phyloP scores from a whole-genome alignment of 2,888 invertebrate genomes.

The Macrosoma leucophasiata region DNA sequence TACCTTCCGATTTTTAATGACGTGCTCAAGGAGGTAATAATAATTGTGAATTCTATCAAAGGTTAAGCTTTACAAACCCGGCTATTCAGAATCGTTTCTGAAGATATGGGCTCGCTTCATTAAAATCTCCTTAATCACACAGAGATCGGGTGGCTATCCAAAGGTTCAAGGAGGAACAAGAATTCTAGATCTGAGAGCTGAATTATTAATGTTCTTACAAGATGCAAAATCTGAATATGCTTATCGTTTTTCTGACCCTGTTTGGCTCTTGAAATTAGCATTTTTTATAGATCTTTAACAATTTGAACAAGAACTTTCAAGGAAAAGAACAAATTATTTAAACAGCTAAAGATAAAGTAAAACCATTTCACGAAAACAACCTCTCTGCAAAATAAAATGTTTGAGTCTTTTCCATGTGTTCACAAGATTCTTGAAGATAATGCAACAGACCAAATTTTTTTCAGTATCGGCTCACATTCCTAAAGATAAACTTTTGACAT shows the following conservation, averaged over 20 bases:
- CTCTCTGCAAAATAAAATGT: constrained; percentile 27
- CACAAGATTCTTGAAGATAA: constrained; percentile 31
- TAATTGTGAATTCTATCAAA: too few relatives aligned
- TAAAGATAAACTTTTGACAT: constrained; percentile 28
- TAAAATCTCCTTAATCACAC: constrained; percentile 28
- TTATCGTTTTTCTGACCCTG: too few relatives aligned
- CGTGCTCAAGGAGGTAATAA: too few relatives aligned
- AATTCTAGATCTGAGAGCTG: constrained; percentile 28
- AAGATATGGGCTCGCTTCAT: constrained; percentile 18
- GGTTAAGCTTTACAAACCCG: too few relatives aligned
- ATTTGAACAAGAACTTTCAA: constrained; percentile 14
- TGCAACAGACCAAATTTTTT: constrained; percentile 26
- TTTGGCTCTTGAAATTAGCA: constrained; percentile 7
- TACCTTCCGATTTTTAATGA: too few relatives aligned
- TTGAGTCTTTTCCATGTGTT: constrained; percentile 26
- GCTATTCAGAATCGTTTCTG: constrained; percentile 3
- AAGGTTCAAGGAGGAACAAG: constrained; percentile 22
- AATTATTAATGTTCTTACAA: constrained; percentile 7
- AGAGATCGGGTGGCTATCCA: constrained; percentile 28
- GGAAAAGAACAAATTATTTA: constrained; percentile 17
- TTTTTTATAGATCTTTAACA: constrained; percentile 7
- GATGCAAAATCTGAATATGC: neutral
- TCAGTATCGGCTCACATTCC: constrained; percentile 27
- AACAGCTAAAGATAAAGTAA: constrained; percentile 15
- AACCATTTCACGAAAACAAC: constrained; percentile 21